Base-by-base conservation (phyloP, 1,140 invertebrate genomes). In the Hyles euphorbiae region DNA sequence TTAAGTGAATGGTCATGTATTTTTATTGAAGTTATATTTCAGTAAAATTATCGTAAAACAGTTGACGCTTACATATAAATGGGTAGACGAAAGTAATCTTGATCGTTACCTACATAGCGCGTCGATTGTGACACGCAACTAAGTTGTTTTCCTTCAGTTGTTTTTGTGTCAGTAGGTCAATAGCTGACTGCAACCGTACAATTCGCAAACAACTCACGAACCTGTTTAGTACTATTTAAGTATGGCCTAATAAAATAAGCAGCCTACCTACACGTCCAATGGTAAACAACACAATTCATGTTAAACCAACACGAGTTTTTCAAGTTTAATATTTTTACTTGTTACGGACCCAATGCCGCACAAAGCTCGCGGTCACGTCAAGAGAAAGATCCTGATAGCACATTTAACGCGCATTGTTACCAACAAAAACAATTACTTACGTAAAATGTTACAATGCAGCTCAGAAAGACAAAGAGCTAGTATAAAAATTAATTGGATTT, bases 81-180 rank as follows among this genome's bases (percentile, higher is more conserved):
- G 49, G 33, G 45, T 65, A 50, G 58, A 57, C 36, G 59, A 61
- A 65, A 65, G 63, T 65, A 61, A 60, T 54, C 56, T 65, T 58
- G 68, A 66, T 65, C 53, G 60, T 70, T 63, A 63, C 63, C 53
- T 43, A 46, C 34, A 62, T 61, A 74, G 66, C 58, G 44, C 52
- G 62, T 66, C 40, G 65, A 58, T 70, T 69, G 73, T 72, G 68
- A 78, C 83, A 83, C 74, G 73, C 78, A 76, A 83, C 68, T 60
- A 67, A 79, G 68, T 79, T 68, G 81, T 84, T 84, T 78, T 81
- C 83, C 83, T 86, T 86, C 71, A 65, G 55, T 12, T 40, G 66
- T 80, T 86, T 74, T 61, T 86, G 67, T 80, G 83, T 83, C 77
- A 87, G 74, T 87, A 56, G 83, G 83, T 84, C 83, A 87, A 84